Conservation (phyloP, 2,797 vertebrate genomes). For the Scolopax rusticola region DNA sequence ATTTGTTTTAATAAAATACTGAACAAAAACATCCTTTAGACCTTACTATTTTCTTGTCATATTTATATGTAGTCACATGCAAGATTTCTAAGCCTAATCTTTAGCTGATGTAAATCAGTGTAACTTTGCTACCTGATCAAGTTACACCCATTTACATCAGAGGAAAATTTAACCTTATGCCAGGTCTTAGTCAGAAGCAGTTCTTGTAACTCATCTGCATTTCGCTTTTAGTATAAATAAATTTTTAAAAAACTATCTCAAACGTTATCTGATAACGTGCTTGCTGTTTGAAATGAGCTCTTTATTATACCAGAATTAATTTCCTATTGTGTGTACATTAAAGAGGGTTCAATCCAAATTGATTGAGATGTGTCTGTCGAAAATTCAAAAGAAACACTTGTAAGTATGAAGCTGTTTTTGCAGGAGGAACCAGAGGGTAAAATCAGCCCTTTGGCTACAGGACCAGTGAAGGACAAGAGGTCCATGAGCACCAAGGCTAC, state of each 20-base stretch:
- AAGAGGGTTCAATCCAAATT: not conserved
- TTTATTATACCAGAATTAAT: not conserved
- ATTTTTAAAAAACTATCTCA: not conserved
- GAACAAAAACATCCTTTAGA: not conserved
- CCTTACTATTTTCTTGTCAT: not conserved
- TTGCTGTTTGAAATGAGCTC: not conserved
- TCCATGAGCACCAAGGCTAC: accelerated
- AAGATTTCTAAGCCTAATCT: not conserved
- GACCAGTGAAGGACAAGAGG: not conserved
- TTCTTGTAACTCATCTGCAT: not conserved
- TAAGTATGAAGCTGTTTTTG: not conserved
- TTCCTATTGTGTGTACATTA: not conserved
- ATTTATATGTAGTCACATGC: not conserved
- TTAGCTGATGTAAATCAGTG: not conserved
- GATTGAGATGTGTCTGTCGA: not conserved
- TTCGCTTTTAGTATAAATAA: not conserved
- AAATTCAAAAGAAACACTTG: not conserved
- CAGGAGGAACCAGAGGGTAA: not conserved
- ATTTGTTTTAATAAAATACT: not conserved
- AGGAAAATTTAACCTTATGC: not conserved
- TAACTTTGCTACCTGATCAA: not conserved
- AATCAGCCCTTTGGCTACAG: not conserved
- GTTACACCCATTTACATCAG: not conserved
- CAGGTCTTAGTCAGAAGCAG: not conserved
- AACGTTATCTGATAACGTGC: not conserved